Evolutionary conservation across 2,888 invertebrate genomes (phyloP), one percentile per base, ranked within the genome.

Genomic region (Lycophotia porphyrea): DNA sequence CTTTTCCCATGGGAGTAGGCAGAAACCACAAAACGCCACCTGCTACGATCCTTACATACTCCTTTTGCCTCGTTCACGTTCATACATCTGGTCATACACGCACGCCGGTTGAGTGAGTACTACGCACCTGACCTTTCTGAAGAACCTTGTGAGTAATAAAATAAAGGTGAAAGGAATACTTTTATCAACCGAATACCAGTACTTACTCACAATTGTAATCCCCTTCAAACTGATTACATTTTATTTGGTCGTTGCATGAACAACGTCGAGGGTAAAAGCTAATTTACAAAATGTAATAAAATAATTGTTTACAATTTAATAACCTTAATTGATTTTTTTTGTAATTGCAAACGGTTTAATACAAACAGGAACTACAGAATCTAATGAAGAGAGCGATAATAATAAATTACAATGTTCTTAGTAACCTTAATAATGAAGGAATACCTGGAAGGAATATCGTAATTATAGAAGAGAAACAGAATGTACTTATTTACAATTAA

Each of bases 341-440:
- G 42, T 36, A 36, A 58, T 68, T 58, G 18, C 13, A 49, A 24
- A 64, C 3, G 34, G 52, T 18, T 36, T 55, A 36, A 42, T 42
- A 24, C 15, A 52, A 68, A 65, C 18, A 69, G 8, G 8, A 42
- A 61, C 15, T 75, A 69, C 18, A 34, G 21, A 27, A 11, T 4
- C 7, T 80, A 31, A 15, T 27, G 49, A 44, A 39, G 31, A 55
- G 31, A 39, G 21, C 15, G 15, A 47, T 61, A 18, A 27, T 15
- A 15, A 27, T 74, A 18, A 58, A 64, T 67, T 34, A 49, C 24
- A 47, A 42, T 27, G 11, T 47, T 55, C 8, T 2, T 15, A 13
- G 27, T 52, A 27, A 34, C 63, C 24, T 63, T 21, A 21, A 66
- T 47, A n/a, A 49, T 34, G 24, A 68, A 63, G 44, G 27, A 76